phyloP scores from a whole-genome alignment of 2,888 invertebrate species.

The Rotaria macrura region DNA sequence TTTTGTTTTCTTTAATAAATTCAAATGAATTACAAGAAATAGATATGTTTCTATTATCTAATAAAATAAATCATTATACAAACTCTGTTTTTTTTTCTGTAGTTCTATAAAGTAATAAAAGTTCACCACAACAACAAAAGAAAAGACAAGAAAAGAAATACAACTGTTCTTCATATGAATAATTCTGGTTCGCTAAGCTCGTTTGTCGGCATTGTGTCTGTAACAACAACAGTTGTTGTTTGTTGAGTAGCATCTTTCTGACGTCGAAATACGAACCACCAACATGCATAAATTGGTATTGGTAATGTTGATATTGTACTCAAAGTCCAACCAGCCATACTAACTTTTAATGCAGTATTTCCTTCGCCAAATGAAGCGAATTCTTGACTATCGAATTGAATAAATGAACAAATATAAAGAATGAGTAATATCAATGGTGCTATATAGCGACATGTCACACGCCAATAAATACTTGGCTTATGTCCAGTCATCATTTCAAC shows the following conservation, averaged over 20 bases:
- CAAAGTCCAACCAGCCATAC: not conserved
- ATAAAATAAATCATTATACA: not conserved
- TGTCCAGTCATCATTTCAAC: constrained; percentile 29
- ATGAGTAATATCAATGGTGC: constrained; percentile 14
- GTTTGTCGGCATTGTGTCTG: not conserved
- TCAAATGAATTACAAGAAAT: not conserved
- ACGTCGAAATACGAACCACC: constrained; percentile 1
- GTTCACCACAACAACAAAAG: no score
- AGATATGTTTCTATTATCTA: not conserved
- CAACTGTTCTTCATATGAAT: not conserved
- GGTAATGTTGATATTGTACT: constrained; percentile 17
- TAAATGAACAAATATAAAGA: not conserved
- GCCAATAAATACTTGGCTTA: constrained; percentile 29
- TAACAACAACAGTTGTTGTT: not conserved
- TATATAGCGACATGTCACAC: constrained; percentile 26
- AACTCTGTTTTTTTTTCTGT: not conserved
- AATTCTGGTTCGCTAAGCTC: not conserved
- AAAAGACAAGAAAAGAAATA: no score
- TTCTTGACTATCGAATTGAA: constrained; percentile 7
- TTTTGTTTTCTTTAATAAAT: not conserved
- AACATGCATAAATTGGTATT: constrained; percentile 2
- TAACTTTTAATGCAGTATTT: not conserved
- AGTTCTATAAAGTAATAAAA: not conserved
- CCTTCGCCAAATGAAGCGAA: not conserved
- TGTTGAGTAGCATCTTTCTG: not conserved